Conservation (phyloP, 1,140 invertebrate species). For the Teleogryllus occipitalis region DNA sequence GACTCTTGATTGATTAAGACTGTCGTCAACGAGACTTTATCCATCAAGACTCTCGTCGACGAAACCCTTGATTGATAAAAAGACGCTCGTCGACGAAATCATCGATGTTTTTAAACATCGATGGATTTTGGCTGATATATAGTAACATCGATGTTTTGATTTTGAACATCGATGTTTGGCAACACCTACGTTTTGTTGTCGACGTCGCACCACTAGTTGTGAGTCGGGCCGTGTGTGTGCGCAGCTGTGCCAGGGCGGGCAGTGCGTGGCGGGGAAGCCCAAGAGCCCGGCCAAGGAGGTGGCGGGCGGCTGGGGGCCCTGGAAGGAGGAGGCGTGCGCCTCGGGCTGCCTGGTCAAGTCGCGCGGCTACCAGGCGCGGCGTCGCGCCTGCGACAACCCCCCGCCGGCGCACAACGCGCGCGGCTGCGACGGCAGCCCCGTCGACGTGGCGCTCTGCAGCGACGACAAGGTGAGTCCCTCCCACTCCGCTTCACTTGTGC, state of each 20-base stretch:
- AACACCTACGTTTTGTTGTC: no score
- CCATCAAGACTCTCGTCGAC: no score
- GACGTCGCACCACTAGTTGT: no score
- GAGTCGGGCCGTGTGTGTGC: background rate
- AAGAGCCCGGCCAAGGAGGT: conserved; percentile 33
- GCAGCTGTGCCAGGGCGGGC: conserved; percentile 57
- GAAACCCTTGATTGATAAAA: no score
- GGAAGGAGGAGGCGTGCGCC: conserved; percentile 48
- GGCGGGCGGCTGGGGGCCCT: conserved; percentile 52
- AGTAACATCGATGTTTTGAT: no score
- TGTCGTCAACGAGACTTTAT: no score
- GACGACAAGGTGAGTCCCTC: conserved; percentile 44
- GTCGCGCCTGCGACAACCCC: conserved; percentile 48
- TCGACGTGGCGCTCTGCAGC: conserved; percentile 54
- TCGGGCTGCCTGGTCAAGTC: conserved; percentile 59
- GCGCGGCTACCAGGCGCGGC: conserved; percentile 41
- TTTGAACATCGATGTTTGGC: no score
- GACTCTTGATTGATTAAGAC: no score
- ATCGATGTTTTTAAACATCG: no score
- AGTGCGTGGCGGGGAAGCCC: conserved; percentile 41
- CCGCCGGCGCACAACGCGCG: conserved; percentile 41
- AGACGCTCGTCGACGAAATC: no score
- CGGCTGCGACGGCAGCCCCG: conserved; percentile 51
- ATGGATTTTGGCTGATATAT: no score
- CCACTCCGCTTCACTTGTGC: no score